Evolutionary conservation across 2,888 invertebrate genomes (phyloP).

Genomic region (Sialis fuliginosa): DNA sequence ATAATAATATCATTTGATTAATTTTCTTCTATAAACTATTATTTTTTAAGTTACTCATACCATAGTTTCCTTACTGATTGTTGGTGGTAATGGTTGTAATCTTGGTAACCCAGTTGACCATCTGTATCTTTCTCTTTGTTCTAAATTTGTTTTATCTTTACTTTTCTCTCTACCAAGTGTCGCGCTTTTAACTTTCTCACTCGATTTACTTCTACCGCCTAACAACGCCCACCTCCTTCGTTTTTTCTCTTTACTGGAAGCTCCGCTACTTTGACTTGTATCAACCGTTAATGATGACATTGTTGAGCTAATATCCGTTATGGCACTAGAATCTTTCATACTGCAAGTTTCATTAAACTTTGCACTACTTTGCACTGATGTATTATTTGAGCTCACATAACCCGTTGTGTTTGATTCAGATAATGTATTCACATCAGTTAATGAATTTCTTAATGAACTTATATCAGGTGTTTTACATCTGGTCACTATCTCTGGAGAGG

Average conservation of each 20-base stretch:
- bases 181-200: conserved; percentile 42
- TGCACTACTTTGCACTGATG: neutral
- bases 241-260: conserved; percentile 24
- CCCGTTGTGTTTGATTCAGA: neutral
- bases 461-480: neutral
- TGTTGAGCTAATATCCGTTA: neutral
- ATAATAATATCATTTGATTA: neutral
- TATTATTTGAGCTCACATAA: neutral
- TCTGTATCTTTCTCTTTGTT: conserved; percentile 33
- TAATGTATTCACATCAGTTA: neutral
- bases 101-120: conserved; percentile 58
- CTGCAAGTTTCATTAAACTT: neutral
- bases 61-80: conserved; percentile 65
- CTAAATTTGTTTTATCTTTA: conserved; percentile 26
- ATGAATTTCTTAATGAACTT: neutral
- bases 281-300: neutral
- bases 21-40: neutral
- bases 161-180: conserved; percentile 47
- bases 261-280: conserved; percentile 6
- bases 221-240: conserved; percentile 50
- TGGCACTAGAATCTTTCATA: neutral
- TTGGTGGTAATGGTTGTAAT: conserved; percentile 52
- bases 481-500: neutral
- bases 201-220: conserved; percentile 39
- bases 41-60: conserved; percentile 25